Evolutionary conservation across 1,140 invertebrate genomes (phyloP), one percentile per base, ranked within the genome.

Genomic region (honey bee (Apis mellifera)): DNA sequence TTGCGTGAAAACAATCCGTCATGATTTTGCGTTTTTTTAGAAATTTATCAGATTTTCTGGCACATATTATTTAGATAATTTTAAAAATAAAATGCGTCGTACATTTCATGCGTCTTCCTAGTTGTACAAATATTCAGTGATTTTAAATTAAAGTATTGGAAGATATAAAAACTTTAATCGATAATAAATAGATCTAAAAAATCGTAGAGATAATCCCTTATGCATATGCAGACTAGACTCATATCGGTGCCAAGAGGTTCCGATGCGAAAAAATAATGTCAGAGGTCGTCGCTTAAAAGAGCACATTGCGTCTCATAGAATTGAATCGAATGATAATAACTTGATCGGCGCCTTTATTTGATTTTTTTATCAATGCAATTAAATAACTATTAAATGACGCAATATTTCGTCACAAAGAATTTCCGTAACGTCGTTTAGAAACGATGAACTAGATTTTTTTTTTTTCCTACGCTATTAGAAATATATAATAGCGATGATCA

Each of bases 291-390:
- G 57, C 77, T 73, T 42, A 13, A 82, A 72, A 48, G 78, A 23
- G 59, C 66, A 26, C 42, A 17, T 54, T 52, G 32, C 74, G 81
- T 26, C 60, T 64, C 1, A 21, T 23, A 23, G 74, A 85, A 85
- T 85, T 59, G 42, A 80, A 77, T 71, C 52, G 32, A 55, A 17
- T 19, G 78, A 86, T 76, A 82, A 59, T 17, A 8, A 80, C 26
- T 48, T 48, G 32, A 15, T 9, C 55, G 71, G 19, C 54, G 66
- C 55, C 72, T 74, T 74, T 50, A 69, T 74, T 60, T 21, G 48
- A 23, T 64, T 42, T 32, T n/a, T 23, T 48, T 23, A n/a, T 19
- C 17, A 19, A 15, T 21, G 8, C n/a, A 26, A 64, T 73, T 15
- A 12, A 65, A 32, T 12, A 54, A 9, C 17, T n/a, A 1, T 15